Conservation (phyloP, 1,140 invertebrate species). For the Arion vulgaris region DNA sequence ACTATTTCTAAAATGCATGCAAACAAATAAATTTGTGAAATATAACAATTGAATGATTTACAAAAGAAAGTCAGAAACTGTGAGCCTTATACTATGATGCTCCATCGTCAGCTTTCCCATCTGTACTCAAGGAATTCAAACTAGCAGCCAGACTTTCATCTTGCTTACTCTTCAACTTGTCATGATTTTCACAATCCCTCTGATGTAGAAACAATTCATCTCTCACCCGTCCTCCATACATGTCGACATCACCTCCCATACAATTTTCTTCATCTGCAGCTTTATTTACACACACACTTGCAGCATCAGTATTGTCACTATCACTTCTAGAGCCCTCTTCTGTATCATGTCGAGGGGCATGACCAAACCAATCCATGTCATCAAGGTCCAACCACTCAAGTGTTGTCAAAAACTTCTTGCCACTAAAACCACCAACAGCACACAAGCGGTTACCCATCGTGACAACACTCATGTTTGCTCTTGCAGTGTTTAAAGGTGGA, state of each 20-base stretch:
- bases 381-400: conserved; percentile 78
- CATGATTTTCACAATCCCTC: not conserved
- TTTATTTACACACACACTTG: not conserved
- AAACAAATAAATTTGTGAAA: not conserved
- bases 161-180: too few species aligned
- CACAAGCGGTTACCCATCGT: conserved; percentile 78
- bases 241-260: not conserved
- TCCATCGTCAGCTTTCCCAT: not conserved
- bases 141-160: not conserved
- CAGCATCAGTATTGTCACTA: not conserved
- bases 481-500: conserved; percentile 86
- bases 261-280: not conserved
- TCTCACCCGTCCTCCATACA: not conserved
- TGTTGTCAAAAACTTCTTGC: conserved; percentile 85
- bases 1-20: not conserved
- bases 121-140: not conserved
- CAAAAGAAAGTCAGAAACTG: not conserved
- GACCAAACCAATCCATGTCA: conserved; percentile 58
- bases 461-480: conserved; percentile 91
- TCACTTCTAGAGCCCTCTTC: not conserved
- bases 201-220: not conserved
- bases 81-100: not conserved
- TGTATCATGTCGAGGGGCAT: not conserved
- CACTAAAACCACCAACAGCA: conserved; percentile 89
- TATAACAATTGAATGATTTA: not conserved